Evolutionary conservation across 2,888 invertebrate genomes (phyloP).

Genomic region (Serrognathus titanus): DNA sequence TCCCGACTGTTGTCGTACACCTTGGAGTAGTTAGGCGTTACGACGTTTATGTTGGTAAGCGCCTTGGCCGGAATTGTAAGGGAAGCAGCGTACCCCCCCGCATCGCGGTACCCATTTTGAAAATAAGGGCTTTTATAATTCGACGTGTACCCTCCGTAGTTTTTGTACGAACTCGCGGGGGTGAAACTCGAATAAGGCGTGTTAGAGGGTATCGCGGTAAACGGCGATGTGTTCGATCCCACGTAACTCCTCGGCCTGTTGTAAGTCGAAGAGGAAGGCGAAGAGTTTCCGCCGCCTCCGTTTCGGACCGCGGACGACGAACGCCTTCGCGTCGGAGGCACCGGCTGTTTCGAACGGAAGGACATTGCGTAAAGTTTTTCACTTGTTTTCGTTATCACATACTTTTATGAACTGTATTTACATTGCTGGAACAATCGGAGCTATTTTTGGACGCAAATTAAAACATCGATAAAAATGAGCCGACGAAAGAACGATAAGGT

Average conservation of each 20-base stretch:
- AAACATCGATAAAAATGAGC: no score
- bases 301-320: slow-evolving; percentile 41
- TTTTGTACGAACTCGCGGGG: slow-evolving; percentile 23
- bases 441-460: no score
- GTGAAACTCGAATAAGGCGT: slow-evolving; percentile 41
- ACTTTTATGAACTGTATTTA: no score
- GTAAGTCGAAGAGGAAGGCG: slow-evolving; percentile 9
- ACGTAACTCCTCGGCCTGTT: slow-evolving; percentile 28
- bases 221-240: slow-evolving; percentile 18
- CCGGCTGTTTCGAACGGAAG: slow-evolving; percentile 39
- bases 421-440: no score
- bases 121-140: slow-evolving; percentile 51
- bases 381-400: neutral
- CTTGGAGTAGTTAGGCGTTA: slow-evolving; percentile 51
- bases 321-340: slow-evolving; percentile 38
- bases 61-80: slow-evolving; percentile 61
- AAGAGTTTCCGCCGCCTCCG: slow-evolving; percentile 20
- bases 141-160: slow-evolving; percentile 20
- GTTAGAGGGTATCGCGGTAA: slow-evolving; percentile 19
- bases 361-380: slow-evolving; percentile 27
- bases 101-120: slow-evolving; percentile 52
- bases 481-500: no score
- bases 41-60: slow-evolving; percentile 57
- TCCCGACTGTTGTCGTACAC: slow-evolving; percentile 43
- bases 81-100: slow-evolving; percentile 63